Evolutionary conservation across 2,888 invertebrate species (phyloP), one percentile per base, ranked within the genome.

Genomic region (Drosophila lutescens): DNA sequence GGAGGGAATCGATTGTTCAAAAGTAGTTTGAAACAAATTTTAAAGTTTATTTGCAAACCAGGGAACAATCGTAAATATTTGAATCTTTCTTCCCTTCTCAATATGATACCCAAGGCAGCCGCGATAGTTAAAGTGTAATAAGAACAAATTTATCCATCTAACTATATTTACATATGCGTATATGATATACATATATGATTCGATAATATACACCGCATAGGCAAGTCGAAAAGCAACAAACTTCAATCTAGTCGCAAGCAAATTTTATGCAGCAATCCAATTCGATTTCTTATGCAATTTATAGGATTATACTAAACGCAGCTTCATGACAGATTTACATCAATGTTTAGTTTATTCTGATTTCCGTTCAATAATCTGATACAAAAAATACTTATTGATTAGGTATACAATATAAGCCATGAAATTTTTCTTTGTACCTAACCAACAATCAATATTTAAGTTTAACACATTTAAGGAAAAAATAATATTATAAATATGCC

Each of bases 181-280:
- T 69, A 73, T 69, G 60, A 77, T 74, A 74, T 57, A 78, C 66
- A 80, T 60, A 69, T 72, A 68, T 79, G 76, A 79, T 70, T 84
- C 79, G 76, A 73, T 78, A 71, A 74, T 46, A 26, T 32, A 32
- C 32, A 47, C 47, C 47, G 47, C 17, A 47, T 47, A 47, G 15
- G 47, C 58, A 76, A 80, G 76, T 75, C 63, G 66, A 71, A 77
- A 55, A 59, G 79, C 55, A 77, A 54, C 47, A 70, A 56, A 70
- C 69, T 66, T 79, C 75, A 80, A 71, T 85, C 85, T 86, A 86
- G 85, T 86, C 85, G 86, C 85, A 84, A 85, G 75, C 80, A 63
- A 77, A 68, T 76, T 80, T 76, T 56, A 77, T 79, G 80, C 80
- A 86, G 85, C 75, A 77, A 84, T 84, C 73, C 71, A 71, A 82